phyloP scores from a whole-genome alignment of 1,140 invertebrate species.

The Megalopta genalis region DNA sequence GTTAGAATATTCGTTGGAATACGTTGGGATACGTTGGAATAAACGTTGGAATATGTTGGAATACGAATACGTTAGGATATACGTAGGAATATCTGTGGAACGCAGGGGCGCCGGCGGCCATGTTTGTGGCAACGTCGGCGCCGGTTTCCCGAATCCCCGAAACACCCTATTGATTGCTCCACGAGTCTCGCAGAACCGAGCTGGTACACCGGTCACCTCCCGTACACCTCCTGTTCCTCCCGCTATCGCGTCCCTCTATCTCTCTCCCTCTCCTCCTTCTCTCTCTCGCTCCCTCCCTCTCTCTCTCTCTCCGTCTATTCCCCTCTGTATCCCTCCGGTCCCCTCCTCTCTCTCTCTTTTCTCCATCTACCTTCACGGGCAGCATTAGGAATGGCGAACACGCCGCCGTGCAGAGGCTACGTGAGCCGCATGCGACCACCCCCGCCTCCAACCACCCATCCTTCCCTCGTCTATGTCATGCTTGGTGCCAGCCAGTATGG shows the following conservation, averaged over 20 bases:
- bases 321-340: slow-evolving; percentile 45
- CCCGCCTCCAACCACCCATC: slow-evolving; percentile 70
- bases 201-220: slow-evolving; percentile 73
- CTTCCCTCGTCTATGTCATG: slow-evolving; percentile 72
- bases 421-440: slow-evolving; percentile 82
- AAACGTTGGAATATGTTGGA: no score
- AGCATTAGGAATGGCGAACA: slow-evolving; percentile 84
- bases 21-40: no score
- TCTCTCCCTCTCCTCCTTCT: slow-evolving; percentile 52
- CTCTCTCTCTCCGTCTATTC: slow-evolving; percentile 47
- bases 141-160: slow-evolving; percentile 82
- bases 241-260: slow-evolving; percentile 68
- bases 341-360: slow-evolving; percentile 52
- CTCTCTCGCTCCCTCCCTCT: slow-evolving; percentile 49
- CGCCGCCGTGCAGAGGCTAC: slow-evolving; percentile 83
- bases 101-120: slow-evolving; percentile 65
- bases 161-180: slow-evolving; percentile 83
- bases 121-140: slow-evolving; percentile 76
- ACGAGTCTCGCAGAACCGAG: slow-evolving; percentile 73
- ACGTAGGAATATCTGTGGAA: slow-evolving; percentile 21
- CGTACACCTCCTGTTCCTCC: slow-evolving; percentile 67
- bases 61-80: no score
- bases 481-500: slow-evolving; percentile 77
- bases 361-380: slow-evolving; percentile 72
- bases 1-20: no score